Conservation (phyloP, 1,140 invertebrate species). For the Chelonus insularis region DNA sequence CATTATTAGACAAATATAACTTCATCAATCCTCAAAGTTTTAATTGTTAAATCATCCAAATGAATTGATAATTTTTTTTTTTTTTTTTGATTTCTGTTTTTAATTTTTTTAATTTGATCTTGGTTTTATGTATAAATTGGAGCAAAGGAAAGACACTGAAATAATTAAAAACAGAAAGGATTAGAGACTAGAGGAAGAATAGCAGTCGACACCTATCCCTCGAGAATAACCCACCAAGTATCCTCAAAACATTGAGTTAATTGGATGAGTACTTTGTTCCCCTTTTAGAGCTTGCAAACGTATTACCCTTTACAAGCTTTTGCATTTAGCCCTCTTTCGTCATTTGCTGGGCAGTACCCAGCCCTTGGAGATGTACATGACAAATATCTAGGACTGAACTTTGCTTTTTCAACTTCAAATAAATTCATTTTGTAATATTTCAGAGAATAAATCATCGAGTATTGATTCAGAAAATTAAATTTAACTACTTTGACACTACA, state of each 20-base stretch:
- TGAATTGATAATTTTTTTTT: no score
- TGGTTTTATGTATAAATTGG: no score
- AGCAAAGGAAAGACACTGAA: slow-evolving; percentile 3
- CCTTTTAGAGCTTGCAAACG: slow-evolving; percentile 41
- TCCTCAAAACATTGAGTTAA: slow-evolving; percentile 54
- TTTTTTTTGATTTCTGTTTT: no score
- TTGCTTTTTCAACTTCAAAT: slow-evolving; percentile 23
- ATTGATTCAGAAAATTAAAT: no score
- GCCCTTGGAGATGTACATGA: slow-evolving; percentile 10
- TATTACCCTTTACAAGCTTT: slow-evolving; percentile 55
- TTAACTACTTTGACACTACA: no score
- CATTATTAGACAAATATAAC: no score
- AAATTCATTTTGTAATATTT: neutral
- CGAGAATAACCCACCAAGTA: slow-evolving; percentile 44
- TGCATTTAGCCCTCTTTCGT: slow-evolving; percentile 54
- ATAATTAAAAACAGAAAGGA: no score
- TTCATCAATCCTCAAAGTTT: no score
- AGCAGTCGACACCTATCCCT: slow-evolving; percentile 27
- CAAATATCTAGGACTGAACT: slow-evolving; percentile 19
- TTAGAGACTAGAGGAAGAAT: neutral
- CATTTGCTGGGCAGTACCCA: slow-evolving; percentile 31
- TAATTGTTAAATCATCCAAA: no score
- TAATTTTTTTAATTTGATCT: no score
- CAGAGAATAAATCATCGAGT: neutral
- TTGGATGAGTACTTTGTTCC: slow-evolving; percentile 54